A percentile compares a stretch with the other conserved stretches of the same genome.
phyloP scores from a whole-genome alignment of 2,888 invertebrate species.

The Eugnorisma glareosa region DNA sequence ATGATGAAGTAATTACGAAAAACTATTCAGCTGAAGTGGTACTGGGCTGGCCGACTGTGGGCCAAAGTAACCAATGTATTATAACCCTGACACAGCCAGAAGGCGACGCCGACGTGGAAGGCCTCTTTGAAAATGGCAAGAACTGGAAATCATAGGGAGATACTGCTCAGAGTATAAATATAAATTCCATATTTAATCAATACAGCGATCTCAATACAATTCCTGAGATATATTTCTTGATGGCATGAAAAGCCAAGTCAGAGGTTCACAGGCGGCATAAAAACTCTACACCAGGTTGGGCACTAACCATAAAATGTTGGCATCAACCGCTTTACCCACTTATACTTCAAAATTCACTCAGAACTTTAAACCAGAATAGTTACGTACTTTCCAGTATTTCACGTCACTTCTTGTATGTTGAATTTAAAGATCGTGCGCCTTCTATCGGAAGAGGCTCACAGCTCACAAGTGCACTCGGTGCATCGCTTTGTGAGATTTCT shows the following conservation, averaged over 20 bases:
- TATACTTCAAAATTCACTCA: not conserved
- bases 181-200: too few species aligned
- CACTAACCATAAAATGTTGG: not conserved
- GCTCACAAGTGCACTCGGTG: slow-evolving; percentile 59
- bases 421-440: slow-evolving; percentile 55
- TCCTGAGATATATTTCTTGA: too few species aligned
- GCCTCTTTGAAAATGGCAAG: not conserved
- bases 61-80: not conserved
- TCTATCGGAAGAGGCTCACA: slow-evolving; percentile 59
- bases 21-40: not conserved
- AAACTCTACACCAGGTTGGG: too few species aligned
- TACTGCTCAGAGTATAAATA: not conserved
- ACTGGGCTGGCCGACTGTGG: not conserved
- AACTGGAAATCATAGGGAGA: not conserved
- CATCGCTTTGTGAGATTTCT: slow-evolving; percentile 61
- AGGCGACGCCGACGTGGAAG: not conserved
- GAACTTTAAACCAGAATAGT: slow-evolving; percentile 30
- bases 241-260: too few species aligned
- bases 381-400: slow-evolving; percentile 48
- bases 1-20: not conserved
- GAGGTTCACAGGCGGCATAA: too few species aligned
- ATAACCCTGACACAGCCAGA: not conserved
- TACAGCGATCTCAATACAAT: not conserved
- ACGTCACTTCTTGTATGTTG: slow-evolving; percentile 55
- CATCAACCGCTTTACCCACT: not conserved